Evolutionary conservation across 2,113 vertebrate genomes (phyloP).

Genomic region (Erinaceus europaeus): DNA sequence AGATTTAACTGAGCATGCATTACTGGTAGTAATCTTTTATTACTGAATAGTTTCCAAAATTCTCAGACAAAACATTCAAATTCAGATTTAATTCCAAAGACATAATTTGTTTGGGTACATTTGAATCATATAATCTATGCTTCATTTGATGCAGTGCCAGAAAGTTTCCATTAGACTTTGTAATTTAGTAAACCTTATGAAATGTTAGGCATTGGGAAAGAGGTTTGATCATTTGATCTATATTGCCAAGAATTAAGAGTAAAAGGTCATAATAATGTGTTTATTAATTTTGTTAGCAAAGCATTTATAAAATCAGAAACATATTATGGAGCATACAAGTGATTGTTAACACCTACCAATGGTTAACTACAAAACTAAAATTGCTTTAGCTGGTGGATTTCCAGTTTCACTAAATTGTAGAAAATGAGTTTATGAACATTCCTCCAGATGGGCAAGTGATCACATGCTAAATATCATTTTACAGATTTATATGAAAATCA

Average conservation of each 20-base stretch:
- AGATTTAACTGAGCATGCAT: background rate
- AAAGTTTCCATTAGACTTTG: slow-evolving; percentile 44
- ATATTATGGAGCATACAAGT: slow-evolving; percentile 56
- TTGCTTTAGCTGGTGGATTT: slow-evolving; percentile 61
- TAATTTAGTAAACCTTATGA: slow-evolving; percentile 43
- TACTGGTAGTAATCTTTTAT: slow-evolving; percentile 56
- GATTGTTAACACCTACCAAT: slow-evolving; percentile 39
- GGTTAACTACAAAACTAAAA: slow-evolving; percentile 70
- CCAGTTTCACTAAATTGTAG: slow-evolving; percentile 77
- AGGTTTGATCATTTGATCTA: slow-evolving; percentile 39
- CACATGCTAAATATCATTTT: slow-evolving; percentile 76
- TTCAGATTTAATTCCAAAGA: slow-evolving; percentile 66
- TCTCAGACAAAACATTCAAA: slow-evolving; percentile 41
- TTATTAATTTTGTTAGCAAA: slow-evolving; percentile 73
- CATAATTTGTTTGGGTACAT: slow-evolving; percentile 64
- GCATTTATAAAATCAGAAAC: slow-evolving; percentile 71
- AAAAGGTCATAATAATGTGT: slow-evolving; percentile 9
- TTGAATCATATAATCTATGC: slow-evolving; percentile 46
- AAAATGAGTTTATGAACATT: slow-evolving; percentile 82
- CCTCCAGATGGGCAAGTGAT: slow-evolving; percentile 82
- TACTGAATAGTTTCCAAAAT: slow-evolving; percentile 54
- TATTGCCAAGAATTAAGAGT: slow-evolving; percentile 19
- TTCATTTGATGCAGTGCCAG: slow-evolving; percentile 61
- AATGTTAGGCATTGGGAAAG: background rate
- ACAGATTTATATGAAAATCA: slow-evolving; percentile 83